Percentiles rank a stretch among this genome's conserved stretches.
Conservation (phyloP, 2,797 vertebrate species). For the Molossus molossus region DNA sequence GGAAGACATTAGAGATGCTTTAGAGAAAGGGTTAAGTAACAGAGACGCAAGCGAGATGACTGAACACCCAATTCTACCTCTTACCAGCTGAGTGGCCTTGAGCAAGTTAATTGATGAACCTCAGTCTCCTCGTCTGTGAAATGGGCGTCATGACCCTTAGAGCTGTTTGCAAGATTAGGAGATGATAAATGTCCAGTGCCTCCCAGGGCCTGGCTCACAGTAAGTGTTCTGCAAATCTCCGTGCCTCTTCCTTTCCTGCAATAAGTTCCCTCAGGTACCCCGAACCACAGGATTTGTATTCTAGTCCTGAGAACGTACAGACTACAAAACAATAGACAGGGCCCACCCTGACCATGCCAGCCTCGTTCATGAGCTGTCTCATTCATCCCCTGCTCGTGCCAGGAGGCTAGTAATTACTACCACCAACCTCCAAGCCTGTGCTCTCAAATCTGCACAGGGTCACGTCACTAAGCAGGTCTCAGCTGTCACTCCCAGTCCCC, state of each 20-base stretch:
- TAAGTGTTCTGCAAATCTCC: not conserved
- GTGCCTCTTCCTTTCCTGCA: not conserved
- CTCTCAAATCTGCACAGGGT: not conserved
- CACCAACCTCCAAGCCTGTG: conserved; percentile 33
- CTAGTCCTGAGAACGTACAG: not conserved
- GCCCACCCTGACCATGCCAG: not conserved
- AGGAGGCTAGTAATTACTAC: not conserved
- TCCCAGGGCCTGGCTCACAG: not conserved
- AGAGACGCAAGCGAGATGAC: not conserved
- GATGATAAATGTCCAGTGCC: not conserved
- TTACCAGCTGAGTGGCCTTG: not conserved
- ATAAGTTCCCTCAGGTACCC: not conserved
- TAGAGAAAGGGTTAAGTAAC: not conserved
- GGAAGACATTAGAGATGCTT: not conserved
- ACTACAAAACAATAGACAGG: not conserved
- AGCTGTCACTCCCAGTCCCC: conserved; percentile 43
- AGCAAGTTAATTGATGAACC: not conserved
- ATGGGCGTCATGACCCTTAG: not conserved
- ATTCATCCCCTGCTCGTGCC: not conserved
- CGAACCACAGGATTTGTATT: not conserved
- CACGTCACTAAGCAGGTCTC: conserved; percentile 29
- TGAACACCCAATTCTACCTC: not conserved
- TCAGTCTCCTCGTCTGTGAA: not conserved
- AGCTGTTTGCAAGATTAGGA: not conserved
- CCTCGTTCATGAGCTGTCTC: not conserved